Conservation (phyloP, 1,140 invertebrate genomes). For the Phocides pigmalion region DNA sequence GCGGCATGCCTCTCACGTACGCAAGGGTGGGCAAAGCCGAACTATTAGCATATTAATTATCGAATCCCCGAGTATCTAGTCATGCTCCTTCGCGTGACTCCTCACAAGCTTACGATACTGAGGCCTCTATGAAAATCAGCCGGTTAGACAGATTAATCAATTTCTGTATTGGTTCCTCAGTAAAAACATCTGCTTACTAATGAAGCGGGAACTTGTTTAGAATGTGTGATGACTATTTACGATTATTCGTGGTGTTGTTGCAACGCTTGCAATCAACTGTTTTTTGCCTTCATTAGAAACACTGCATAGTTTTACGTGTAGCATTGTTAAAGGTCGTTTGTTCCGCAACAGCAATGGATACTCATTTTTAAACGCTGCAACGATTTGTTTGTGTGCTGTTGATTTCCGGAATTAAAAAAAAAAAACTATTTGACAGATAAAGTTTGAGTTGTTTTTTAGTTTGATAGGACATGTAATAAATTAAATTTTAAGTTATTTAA, state of each 20-base stretch:
- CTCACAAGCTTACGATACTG: constrained; percentile 21
- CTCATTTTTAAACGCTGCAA: too few relatives aligned
- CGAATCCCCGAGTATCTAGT: constrained; percentile 54
- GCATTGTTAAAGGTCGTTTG: background rate
- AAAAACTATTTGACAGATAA: too few relatives aligned
- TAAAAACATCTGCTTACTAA: constrained; percentile 48
- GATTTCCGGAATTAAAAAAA: too few relatives aligned
- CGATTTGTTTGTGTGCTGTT: too few relatives aligned
- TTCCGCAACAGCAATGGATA: background rate
- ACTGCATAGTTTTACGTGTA: background rate
- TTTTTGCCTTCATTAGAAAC: constrained; percentile 30
- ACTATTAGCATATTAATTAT: constrained; percentile 77
- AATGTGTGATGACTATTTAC: constrained; percentile 22
- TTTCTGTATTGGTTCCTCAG: constrained; percentile 36
- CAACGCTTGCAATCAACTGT: constrained; percentile 22
- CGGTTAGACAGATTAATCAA: constrained; percentile 47
- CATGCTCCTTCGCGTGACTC: constrained; percentile 59
- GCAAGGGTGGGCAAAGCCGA: constrained; percentile 60
- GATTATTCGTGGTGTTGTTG: background rate
- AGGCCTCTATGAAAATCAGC: constrained; percentile 36
- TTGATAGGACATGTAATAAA: too few relatives aligned
- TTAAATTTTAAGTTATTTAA: too few relatives aligned
- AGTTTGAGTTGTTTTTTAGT: too few relatives aligned
- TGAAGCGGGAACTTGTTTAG: constrained; percentile 33
- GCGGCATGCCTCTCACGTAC: constrained; percentile 58